Evolutionary conservation across 2,113 vertebrate species (phyloP), one percentile per base, ranked within the genome.

Genomic region (Gymnogyps californianus): DNA sequence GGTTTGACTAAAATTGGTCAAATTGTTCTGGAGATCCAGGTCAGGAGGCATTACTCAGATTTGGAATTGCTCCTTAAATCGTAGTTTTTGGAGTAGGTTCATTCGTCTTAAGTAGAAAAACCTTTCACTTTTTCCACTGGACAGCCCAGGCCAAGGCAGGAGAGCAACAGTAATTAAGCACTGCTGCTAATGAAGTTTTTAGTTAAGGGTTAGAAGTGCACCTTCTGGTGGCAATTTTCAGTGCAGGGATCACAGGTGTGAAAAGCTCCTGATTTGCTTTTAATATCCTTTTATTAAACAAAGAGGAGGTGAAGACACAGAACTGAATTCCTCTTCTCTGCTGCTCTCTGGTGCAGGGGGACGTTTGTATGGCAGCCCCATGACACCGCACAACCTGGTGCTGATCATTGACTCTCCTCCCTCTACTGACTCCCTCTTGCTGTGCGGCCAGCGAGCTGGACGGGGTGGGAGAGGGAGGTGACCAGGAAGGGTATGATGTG

Each of bases 371-470:
- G 26, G 21, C 44, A 93, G 47, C n/a, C 19, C 42, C 22, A 28
- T 6, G 36, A 24, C n/a, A 11, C 8, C 0, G 2, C 32, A 26
- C 13, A 40, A 16, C 42, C 61, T 51, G 40, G 12, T 47, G 54
- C 55, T 31, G 65, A 12, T 11, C 34, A 7, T 4, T 74, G 59
- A 32, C 31, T 49, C 17, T 31, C 11, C 54, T 7, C 38, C 36
- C 24, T 44, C 64, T 44, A 9, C 76, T 54, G 65, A n/a, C 7
- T 49, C 46, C 13, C 11, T 82, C 58, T 25, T 40, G 21, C 44
- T 91, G 32, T 34, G 38, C 20, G n/a, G 6, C 15, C 58, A 52
- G 25, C 1, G 7, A 13, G 18, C 6, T 54, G 57, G 47, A 15
- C 55, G 11, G 7, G 9, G 6, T 22, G n/a, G 32, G 52, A 85